Evolutionary conservation across 1,140 invertebrate species (phyloP).

Genomic region (Drosophila baimaii): DNA sequence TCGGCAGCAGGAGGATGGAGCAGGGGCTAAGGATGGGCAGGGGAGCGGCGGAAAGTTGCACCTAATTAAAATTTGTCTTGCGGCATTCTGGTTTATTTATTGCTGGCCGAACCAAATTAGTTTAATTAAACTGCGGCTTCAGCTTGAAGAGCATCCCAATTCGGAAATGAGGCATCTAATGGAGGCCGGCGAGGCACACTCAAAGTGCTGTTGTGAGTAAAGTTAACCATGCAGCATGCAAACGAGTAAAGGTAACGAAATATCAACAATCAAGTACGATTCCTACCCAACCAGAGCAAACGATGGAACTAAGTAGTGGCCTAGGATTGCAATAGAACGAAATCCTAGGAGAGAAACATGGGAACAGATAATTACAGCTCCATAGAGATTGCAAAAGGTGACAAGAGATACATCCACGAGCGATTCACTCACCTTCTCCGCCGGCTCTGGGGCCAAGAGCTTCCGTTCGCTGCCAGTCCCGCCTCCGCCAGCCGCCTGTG

Average conservation of each 20-base stretch:
- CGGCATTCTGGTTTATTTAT: slow-evolving; percentile 59
- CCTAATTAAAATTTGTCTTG: slow-evolving; percentile 66
- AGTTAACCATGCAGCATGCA: slow-evolving; percentile 54
- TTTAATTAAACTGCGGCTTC: slow-evolving; percentile 51
- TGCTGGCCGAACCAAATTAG: slow-evolving; percentile 54
- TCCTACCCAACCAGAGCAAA: slow-evolving; percentile 61
- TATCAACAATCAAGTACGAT: slow-evolving; percentile 28
- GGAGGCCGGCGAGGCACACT: neutral
- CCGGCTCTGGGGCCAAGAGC: slow-evolving; percentile 11
- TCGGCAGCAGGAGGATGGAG: neutral
- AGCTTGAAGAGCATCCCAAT: slow-evolving; percentile 26
- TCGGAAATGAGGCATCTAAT: slow-evolving; percentile 11
- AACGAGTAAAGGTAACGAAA: slow-evolving; percentile 32
- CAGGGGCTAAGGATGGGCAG: slow-evolving; percentile 1
- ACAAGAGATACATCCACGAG: neutral
- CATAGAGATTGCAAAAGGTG: slow-evolving; percentile 1
- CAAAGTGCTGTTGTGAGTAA: neutral
- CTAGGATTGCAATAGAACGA: slow-evolving; percentile 63
- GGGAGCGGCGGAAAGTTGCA: slow-evolving; percentile 24
- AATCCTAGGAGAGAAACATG: slow-evolving; percentile 65
- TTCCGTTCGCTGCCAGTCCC: slow-evolving; percentile 28
- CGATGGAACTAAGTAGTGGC: slow-evolving; percentile 46
- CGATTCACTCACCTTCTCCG: slow-evolving; percentile 55
- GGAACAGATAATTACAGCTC: slow-evolving; percentile 24
- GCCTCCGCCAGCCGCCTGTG: slow-evolving; percentile 39